These are phyloP conservation scores for Misgurnus anguillicaudatus DNA, from an alignment of 2,113 vertebrate species.

Conservation along the genomic window DNA sequence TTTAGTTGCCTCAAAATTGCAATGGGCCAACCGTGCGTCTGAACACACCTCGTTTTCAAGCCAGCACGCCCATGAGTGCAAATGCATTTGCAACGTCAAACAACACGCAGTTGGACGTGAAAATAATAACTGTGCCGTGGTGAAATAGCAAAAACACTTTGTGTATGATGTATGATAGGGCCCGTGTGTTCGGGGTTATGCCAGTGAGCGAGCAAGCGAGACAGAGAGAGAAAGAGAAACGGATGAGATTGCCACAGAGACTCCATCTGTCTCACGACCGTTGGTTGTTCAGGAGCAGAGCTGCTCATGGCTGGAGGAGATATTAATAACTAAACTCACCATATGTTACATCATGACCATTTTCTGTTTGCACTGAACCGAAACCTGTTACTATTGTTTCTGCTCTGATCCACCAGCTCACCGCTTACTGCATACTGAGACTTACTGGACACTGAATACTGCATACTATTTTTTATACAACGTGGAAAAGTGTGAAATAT, in stretches of 20 bases:
- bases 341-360: slow-evolving; percentile 12
- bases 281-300: slow-evolving; percentile 18
- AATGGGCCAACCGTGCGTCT: too few relatives aligned
- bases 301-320: slow-evolving; percentile 24
- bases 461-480: neutral
- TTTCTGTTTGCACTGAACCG: neutral
- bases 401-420: neutral
- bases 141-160: too few relatives aligned
- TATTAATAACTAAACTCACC: slow-evolving; percentile 28
- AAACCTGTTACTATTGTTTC: slow-evolving; percentile 8
- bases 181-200: too few relatives aligned
- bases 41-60: too few relatives aligned
- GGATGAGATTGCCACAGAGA: neutral
- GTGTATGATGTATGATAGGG: too few relatives aligned
- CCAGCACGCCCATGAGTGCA: too few relatives aligned
- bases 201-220: neutral
- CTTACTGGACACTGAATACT: neutral
- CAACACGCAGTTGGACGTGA: too few relatives aligned
- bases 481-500: too few relatives aligned
- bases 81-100: too few relatives aligned
- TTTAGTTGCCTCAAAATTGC: too few relatives aligned
- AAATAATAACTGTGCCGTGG: too few relatives aligned
- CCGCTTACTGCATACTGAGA: too few relatives aligned
- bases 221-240: neutral
- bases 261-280: slow-evolving; percentile 35